phyloP scores from a whole-genome alignment of 2,797 vertebrate genomes.

The Monodelphis domestica region DNA sequence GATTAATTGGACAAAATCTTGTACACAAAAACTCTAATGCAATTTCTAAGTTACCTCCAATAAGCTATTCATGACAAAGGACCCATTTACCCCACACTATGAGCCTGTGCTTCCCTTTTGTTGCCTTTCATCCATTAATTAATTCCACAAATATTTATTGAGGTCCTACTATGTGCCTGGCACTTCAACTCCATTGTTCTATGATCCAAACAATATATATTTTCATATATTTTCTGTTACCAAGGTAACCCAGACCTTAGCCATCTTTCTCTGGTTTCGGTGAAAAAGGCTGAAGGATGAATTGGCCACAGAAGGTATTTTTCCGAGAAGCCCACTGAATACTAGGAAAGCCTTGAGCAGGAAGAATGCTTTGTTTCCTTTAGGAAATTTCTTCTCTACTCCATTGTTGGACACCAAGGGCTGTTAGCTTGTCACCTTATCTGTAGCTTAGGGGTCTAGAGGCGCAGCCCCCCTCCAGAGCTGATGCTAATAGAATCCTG shows the following conservation, averaged over 20 bases:
- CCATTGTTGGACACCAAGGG: background rate
- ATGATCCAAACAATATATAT: background rate
- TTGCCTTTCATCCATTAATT: background rate
- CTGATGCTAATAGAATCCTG: background rate
- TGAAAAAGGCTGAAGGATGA: background rate
- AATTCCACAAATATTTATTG: background rate
- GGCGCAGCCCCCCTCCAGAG: constrained; percentile 4
- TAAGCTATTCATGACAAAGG: fast-evolving
- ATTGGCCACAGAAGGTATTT: background rate
- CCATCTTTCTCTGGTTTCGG: background rate
- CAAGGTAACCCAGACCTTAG: background rate
- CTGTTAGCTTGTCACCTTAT: background rate
- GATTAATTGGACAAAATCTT: background rate
- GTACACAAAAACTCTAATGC: constrained; percentile 24
- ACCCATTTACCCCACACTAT: background rate
- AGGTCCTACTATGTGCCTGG: background rate
- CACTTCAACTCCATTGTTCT: background rate
- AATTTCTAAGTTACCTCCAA: constrained; percentile 10
- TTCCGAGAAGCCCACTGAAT: background rate
- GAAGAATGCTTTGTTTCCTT: background rate
- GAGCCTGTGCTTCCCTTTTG: background rate
- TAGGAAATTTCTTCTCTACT: background rate
- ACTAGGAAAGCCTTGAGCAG: background rate
- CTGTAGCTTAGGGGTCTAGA: constrained; percentile 26
- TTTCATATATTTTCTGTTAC: constrained; percentile 19